Conservation (phyloP, 2,113 vertebrate species). For the Forbesichthys agassizii region DNA sequence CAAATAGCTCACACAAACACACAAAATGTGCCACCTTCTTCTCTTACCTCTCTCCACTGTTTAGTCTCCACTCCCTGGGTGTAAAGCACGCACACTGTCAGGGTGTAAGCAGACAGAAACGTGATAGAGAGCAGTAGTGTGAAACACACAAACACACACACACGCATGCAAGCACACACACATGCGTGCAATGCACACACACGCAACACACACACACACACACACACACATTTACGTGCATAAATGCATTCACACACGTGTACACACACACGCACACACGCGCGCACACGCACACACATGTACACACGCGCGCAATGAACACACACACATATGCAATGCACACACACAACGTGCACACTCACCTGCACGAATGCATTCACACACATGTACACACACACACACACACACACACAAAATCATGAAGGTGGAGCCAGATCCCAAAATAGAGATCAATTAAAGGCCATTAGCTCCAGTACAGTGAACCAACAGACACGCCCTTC, state of each 20-base stretch:
- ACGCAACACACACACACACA: too few relatives aligned
- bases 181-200: too few relatives aligned
- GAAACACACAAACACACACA: neutral
- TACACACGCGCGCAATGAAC: too few relatives aligned
- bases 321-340: too few relatives aligned
- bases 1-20: too few relatives aligned
- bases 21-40: neutral
- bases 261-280: too few relatives aligned
- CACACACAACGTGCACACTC: too few relatives aligned
- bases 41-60: constrained; percentile 90
- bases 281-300: too few relatives aligned
- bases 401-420: constrained; percentile 5
- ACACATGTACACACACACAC: neutral
- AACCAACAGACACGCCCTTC: constrained; percentile 28
- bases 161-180: too few relatives aligned
- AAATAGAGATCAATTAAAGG: constrained; percentile 41
- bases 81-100: constrained; percentile 90
- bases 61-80: constrained; percentile 89
- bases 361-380: too few relatives aligned
- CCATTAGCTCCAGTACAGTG: constrained; percentile 33
- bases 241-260: too few relatives aligned
- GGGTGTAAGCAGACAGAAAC: neutral
- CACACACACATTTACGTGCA: too few relatives aligned
- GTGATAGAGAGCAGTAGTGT: neutral
- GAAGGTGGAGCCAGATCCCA: constrained; percentile 30